These are phyloP conservation scores for Melopsittacus undulatus DNA, from an alignment of 2,797 vertebrate genomes.

Conservation along the genomic window DNA sequence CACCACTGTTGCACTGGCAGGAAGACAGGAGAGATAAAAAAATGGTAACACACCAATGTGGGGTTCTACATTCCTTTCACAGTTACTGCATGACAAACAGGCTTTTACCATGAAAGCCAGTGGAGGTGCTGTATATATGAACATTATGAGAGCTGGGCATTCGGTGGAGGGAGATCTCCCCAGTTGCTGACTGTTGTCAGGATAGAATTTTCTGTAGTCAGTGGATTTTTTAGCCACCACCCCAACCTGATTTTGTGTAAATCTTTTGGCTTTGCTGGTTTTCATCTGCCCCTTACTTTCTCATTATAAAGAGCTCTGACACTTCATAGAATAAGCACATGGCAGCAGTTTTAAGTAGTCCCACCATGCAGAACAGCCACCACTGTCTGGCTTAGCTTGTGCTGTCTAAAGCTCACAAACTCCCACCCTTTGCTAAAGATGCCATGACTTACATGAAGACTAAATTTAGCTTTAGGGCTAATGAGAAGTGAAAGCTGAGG, in stretches of 20 bases:
- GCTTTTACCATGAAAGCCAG: neutral
- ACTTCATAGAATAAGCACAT: neutral
- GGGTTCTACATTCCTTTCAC: neutral
- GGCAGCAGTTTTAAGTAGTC: conserved; percentile 20
- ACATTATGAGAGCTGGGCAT: neutral
- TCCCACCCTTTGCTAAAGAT: neutral
- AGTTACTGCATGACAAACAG: neutral
- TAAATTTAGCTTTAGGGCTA: conserved; percentile 4
- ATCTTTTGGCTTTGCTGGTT: conserved; percentile 31
- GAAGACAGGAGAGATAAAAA: neutral
- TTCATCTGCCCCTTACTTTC: conserved; percentile 32
- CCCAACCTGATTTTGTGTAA: conserved; percentile 20
- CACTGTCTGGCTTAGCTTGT: conserved; percentile 28
- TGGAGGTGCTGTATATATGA: neutral
- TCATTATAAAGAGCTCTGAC: conserved; percentile 39
- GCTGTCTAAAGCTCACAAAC: conserved; percentile 28
- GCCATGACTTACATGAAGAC: neutral
- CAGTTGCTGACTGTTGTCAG: neutral
- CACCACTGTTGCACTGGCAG: neutral
- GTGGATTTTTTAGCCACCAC: neutral
- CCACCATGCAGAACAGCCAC: conserved; percentile 37
- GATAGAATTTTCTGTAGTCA: neutral
- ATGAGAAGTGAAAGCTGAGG: conserved; percentile 30
- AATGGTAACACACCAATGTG: neutral
- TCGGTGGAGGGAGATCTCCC: neutral